phyloP scores from a whole-genome alignment of 2,113 vertebrate genomes.

The Cinclus cinclus region DNA sequence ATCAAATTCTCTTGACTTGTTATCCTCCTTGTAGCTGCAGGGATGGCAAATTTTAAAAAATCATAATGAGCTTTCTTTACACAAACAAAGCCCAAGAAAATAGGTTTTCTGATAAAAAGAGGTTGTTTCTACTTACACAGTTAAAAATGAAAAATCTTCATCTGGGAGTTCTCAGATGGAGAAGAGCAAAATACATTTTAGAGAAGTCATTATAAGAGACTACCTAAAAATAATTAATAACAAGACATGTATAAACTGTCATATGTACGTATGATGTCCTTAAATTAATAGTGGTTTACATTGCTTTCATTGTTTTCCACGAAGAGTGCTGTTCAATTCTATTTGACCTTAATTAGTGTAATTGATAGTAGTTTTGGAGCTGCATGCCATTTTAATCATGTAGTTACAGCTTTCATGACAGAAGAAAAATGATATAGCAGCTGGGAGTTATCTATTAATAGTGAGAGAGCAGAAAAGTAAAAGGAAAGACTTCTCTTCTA shows the following conservation, averaged over 20 bases:
- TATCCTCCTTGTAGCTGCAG: background rate
- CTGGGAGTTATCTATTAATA: constrained; percentile 65
- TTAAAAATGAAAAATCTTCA: background rate
- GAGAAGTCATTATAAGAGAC: background rate
- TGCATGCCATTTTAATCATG: constrained; percentile 63
- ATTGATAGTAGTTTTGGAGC: constrained; percentile 68
- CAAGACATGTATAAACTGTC: constrained; percentile 19
- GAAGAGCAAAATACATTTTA: background rate
- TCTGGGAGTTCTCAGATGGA: background rate
- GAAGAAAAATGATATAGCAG: constrained; percentile 66
- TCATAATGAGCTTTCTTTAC: background rate
- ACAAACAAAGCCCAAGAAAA: background rate
- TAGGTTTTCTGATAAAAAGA: background rate
- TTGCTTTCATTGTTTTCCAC: constrained; percentile 42
- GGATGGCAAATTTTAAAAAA: background rate
- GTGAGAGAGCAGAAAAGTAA: constrained; percentile 34
- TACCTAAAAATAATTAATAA: constrained; percentile 51
- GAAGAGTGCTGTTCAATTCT: constrained; percentile 44
- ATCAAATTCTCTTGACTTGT: background rate
- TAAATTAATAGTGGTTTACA: constrained; percentile 64
- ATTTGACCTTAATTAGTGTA: constrained; percentile 75
- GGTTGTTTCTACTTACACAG: background rate
- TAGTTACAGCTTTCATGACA: constrained; percentile 64
- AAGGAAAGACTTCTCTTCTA: constrained; percentile 24
- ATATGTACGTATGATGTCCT: constrained; percentile 7